Evolutionary conservation across 2,797 vertebrate genomes (phyloP), one percentile per base, ranked within the genome.

Genomic region (Enteromius trimaculatus): DNA sequence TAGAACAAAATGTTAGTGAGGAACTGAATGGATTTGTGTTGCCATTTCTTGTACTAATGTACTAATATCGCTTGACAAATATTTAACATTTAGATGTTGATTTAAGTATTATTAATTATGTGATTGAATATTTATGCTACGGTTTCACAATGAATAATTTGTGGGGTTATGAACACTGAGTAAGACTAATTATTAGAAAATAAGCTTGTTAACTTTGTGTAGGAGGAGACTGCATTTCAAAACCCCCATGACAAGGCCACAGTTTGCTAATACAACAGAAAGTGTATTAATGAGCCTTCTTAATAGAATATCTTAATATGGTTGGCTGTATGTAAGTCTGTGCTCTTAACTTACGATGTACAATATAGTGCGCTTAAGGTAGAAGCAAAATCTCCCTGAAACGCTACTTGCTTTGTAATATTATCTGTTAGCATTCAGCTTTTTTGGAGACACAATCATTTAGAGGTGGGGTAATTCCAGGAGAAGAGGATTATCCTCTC

Each of bases 401-500:
- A 70, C 21, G 31, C 14, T 2, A 39, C 64, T 81, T 75, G 58
- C 71, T 75, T 62, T 65, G 21, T 26, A 81, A 65, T 75, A 75
- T 75, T 62, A 49, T 65, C 58, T 51, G 58, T 16, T 37, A n/a
- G 26, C 42, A 51, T 74, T 64, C 8, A 64, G 29, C 21, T 62
- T 64, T 66, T 79, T 79, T 65, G 7, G 42, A 62, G 5, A 74
- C 55, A 74, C 44, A 80, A 64, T 81, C 21, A 75, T 91, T 84
- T 79, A 66, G 89, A 92, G 91, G 93, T 89, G 85, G 88, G 91
- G 92, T 93, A 90, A 92, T 92, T 92, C 90, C 90, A 92, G 89
- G 91, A 91, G 92, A 89, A 70, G 72, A 51, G 90, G 90, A 91
- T 93, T 92, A 94, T 93, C 92, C 90, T 90, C 90, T 91, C 89